A percentile compares a stretch with the other conserved stretches of the same genome.
These are phyloP conservation scores for Campopleginae sp. DNA, from an alignment of 2,888 invertebrate species.

Conservation along the genomic window DNA sequence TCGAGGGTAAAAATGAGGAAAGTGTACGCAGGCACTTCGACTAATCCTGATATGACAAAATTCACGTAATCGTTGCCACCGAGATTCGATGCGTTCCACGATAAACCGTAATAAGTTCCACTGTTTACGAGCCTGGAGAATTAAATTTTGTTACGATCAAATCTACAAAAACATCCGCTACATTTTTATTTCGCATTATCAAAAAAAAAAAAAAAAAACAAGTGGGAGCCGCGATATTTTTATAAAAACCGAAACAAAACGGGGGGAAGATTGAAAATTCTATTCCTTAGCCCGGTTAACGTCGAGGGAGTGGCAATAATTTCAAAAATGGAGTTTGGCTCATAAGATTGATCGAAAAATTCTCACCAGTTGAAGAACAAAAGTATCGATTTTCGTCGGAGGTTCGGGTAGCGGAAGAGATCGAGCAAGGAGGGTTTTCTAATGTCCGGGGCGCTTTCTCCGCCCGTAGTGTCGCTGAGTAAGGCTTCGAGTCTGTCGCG, in stretches of 20 bases:
- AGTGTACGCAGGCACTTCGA: conserved; percentile 90
- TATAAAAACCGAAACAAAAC: no score
- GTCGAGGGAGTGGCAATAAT: neutral
- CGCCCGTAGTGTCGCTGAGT: conserved; percentile 83
- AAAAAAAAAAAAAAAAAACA: no score
- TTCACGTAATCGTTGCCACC: conserved; percentile 90
- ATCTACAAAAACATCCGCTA: no score
- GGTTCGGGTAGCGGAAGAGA: conserved; percentile 87
- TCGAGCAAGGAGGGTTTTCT: conserved; percentile 86
- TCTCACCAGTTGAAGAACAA: conserved; percentile 90
- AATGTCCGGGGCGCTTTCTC: conserved; percentile 78
- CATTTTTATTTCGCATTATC: no score
- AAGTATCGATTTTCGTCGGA: conserved; percentile 88
- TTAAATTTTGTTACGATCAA: conserved; percentile 10
- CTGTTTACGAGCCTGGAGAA: conserved; percentile 89
- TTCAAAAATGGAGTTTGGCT: neutral
- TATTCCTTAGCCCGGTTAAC: no score
- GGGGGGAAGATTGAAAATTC: no score
- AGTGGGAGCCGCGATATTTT: no score
- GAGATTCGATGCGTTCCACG: conserved; percentile 90
- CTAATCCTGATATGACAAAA: conserved; percentile 90
- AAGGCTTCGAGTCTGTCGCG: conserved; percentile 86
- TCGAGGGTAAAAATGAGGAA: conserved; percentile 89
- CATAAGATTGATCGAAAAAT: neutral
- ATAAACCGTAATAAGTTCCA: conserved; percentile 91